Evolutionary conservation across 2,113 vertebrate species (phyloP).

Genomic region (cattle (Bos taurus)): DNA sequence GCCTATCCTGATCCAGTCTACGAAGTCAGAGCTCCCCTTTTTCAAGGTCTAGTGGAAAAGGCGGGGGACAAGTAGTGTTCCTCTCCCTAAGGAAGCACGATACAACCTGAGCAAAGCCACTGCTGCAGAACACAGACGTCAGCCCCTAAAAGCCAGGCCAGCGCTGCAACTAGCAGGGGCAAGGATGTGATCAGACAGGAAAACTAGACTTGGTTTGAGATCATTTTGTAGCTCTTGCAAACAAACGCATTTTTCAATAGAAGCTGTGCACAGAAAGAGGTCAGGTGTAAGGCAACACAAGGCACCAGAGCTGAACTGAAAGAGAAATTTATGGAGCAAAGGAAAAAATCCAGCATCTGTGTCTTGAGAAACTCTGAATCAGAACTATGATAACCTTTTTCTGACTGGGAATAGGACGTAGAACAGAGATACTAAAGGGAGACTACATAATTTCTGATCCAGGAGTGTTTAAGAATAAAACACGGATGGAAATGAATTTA

Average conservation of each 20-base stretch:
- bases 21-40: background rate
- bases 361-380: background rate
- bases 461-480: background rate
- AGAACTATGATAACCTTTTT: background rate
- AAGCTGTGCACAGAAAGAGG: background rate
- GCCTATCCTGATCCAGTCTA: background rate
- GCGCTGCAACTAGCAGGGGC: background rate
- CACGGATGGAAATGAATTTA: background rate
- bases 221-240: background rate
- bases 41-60: background rate
- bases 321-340: background rate
- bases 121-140: background rate
- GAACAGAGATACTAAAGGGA: background rate
- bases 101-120: background rate
- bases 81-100: background rate
- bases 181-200: background rate
- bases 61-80: rapidly evolving
- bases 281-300: background rate
- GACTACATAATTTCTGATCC: background rate
- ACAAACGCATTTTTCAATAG: background rate
- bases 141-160: background rate
- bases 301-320: background rate
- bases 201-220: background rate
- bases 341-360: background rate
- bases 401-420: background rate